Percentiles rank a stretch among this genome's conserved stretches.
Evolutionary conservation across 2,888 invertebrate genomes (phyloP).

Genomic region (Rapana venosa): DNA sequence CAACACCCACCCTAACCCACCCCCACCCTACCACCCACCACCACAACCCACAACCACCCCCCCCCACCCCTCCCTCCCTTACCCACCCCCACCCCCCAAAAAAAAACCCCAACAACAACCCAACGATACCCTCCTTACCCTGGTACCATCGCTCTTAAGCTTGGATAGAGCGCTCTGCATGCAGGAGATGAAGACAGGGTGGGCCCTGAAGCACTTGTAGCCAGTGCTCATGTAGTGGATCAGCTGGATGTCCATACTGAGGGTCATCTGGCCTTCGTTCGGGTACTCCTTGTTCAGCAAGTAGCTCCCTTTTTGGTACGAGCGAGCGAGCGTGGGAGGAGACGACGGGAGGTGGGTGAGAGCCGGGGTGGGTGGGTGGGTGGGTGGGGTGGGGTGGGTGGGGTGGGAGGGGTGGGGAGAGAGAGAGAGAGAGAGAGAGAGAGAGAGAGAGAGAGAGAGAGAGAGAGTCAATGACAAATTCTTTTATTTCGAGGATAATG

Average conservation of each 20-base stretch:
- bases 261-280: conserved; percentile 40
- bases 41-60: too few species aligned
- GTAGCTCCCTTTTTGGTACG: conserved; percentile 53
- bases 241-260: conserved; percentile 59
- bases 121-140: conserved; percentile 38
- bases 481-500: too few species aligned
- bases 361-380: too few species aligned
- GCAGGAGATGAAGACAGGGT: conserved; percentile 63
- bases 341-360: too few species aligned
- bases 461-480: too few species aligned
- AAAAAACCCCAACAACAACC: neutral
- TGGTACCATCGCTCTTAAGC: conserved; percentile 47
- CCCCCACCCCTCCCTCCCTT: neutral
- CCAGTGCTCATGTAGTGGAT: conserved; percentile 49
- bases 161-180: conserved; percentile 57
- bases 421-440: too few species aligned
- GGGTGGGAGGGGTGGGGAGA: too few species aligned
- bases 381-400: too few species aligned
- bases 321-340: too few species aligned
- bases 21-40: neutral
- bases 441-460: neutral
- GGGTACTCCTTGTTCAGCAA: conserved; percentile 49
- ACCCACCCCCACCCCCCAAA: neutral
- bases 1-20: neutral
- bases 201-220: conserved; percentile 61